A percentile compares a stretch with the other conserved stretches of the same genome.
These are phyloP conservation scores for Esox masquinongy DNA, from an alignment of 2,797 vertebrate genomes.

Conservation along the genomic window DNA sequence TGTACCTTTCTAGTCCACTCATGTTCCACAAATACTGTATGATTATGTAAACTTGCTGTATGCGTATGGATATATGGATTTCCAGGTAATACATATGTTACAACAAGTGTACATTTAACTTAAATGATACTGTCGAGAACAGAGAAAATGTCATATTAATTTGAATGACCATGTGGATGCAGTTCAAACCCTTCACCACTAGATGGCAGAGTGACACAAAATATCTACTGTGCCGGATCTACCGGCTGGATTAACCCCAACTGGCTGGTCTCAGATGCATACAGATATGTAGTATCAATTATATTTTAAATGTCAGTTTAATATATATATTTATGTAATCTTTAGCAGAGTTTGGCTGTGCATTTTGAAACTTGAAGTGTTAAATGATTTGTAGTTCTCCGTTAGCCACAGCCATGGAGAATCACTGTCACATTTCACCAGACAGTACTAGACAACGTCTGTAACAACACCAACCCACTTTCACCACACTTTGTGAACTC, in stretches of 20 bases:
- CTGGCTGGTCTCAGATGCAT: neutral
- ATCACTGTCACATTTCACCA: constrained; percentile 1
- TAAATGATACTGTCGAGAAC: neutral
- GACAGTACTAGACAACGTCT: neutral
- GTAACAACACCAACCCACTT: neutral
- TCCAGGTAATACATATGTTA: too few relatives aligned
- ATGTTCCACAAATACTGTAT: too few relatives aligned
- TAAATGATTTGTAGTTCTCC: neutral
- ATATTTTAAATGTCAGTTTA: neutral
- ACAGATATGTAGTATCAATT: neutral
- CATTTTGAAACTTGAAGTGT: neutral
- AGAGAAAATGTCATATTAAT: neutral
- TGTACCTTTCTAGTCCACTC: too few relatives aligned
- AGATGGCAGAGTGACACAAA: constrained; percentile 45
- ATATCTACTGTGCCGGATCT: neutral
- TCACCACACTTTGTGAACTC: neutral
- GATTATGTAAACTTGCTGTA: too few relatives aligned
- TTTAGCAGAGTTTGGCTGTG: neutral
- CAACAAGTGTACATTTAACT: too few relatives aligned
- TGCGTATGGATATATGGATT: too few relatives aligned
- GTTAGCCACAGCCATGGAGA: neutral
- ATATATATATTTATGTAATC: neutral
- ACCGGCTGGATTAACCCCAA: neutral
- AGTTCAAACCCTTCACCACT: constrained; percentile 26
- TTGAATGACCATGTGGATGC: neutral